Evolutionary conservation across 2,113 vertebrate genomes (phyloP).

Genomic region (Dromaius novaehollandiae): DNA sequence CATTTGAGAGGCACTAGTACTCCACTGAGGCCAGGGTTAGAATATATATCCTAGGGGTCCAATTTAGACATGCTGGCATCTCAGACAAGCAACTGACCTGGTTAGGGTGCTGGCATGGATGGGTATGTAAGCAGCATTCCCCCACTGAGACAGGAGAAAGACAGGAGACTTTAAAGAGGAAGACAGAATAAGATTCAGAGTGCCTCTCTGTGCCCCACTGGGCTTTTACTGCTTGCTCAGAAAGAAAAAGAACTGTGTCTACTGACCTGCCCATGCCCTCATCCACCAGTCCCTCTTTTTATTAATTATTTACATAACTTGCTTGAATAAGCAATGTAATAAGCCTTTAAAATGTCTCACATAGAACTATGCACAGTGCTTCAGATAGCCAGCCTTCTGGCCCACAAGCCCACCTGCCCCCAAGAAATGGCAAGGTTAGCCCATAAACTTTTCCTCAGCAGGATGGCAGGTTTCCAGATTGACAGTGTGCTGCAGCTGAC

Average conservation of each 20-base stretch:
- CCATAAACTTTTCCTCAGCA: constrained; percentile 36
- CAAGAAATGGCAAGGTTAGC: constrained; percentile 17
- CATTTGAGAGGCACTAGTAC: not conserved
- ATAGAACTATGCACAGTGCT: not conserved
- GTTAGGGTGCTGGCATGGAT: not conserved
- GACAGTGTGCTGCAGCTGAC: constrained; percentile 53
- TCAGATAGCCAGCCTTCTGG: not conserved
- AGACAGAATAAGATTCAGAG: not conserved
- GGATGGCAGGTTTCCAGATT: constrained; percentile 54
- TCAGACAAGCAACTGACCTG: not conserved
- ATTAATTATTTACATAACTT: constrained; percentile 59
- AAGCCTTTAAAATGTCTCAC: not conserved
- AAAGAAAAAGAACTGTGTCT: constrained; percentile 1
- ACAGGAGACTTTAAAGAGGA: not conserved
- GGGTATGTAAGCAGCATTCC: not conserved
- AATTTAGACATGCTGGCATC: not conserved
- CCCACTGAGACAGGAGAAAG: not conserved
- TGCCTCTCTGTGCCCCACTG: not conserved
- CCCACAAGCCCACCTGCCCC: not conserved
- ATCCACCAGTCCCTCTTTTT: not conserved
- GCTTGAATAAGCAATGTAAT: constrained; percentile 40
- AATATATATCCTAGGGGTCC: not conserved
- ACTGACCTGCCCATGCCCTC: not conserved
- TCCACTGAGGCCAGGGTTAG: not conserved
- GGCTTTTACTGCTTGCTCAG: not conserved